Conservation (phyloP, 2,888 invertebrate genomes). For the Rhimphoctona megacephalus region DNA sequence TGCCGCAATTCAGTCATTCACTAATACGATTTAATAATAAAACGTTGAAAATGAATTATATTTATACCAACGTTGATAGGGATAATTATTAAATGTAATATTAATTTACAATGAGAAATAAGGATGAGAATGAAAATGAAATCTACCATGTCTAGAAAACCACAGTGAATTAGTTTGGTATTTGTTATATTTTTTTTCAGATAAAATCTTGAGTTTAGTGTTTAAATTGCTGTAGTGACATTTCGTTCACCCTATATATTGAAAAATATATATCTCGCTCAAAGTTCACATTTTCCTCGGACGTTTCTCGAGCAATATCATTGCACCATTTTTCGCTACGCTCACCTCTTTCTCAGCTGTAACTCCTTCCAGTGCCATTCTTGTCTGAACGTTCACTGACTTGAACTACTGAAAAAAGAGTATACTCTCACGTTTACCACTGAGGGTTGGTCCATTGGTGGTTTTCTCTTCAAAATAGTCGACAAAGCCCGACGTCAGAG, state of each 20-base stretch:
- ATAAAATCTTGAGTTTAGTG: not conserved
- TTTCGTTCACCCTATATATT: slow-evolving; percentile 5
- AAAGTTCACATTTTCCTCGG: slow-evolving; percentile 23
- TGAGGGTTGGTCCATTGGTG: slow-evolving; percentile 7
- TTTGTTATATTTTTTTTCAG: not conserved
- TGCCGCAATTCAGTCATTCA: not conserved
- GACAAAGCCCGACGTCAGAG: slow-evolving; percentile 1
- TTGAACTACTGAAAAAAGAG: slow-evolving; percentile 33
- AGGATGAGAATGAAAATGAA: not conserved
- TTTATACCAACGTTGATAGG: too few relatives aligned
- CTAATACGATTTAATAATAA: not conserved
- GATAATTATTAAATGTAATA: not conserved
- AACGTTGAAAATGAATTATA: not conserved
- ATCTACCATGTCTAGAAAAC: not conserved
- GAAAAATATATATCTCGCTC: not conserved
- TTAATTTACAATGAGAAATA: not conserved
- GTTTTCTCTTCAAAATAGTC: not conserved
- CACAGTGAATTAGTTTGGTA: not conserved
- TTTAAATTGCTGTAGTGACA: not conserved
- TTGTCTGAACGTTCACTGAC: slow-evolving; percentile 41
- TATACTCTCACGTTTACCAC: too few relatives aligned
- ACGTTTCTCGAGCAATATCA: slow-evolving; percentile 27
- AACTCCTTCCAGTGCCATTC: slow-evolving; percentile 35
- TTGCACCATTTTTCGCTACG: slow-evolving; percentile 26
- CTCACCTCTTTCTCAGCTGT: slow-evolving; percentile 11